Percentiles rank a stretch among this genome's conserved stretches.
Conservation (phyloP, 2,113 vertebrate species). For the Otolemur garnettii region DNA sequence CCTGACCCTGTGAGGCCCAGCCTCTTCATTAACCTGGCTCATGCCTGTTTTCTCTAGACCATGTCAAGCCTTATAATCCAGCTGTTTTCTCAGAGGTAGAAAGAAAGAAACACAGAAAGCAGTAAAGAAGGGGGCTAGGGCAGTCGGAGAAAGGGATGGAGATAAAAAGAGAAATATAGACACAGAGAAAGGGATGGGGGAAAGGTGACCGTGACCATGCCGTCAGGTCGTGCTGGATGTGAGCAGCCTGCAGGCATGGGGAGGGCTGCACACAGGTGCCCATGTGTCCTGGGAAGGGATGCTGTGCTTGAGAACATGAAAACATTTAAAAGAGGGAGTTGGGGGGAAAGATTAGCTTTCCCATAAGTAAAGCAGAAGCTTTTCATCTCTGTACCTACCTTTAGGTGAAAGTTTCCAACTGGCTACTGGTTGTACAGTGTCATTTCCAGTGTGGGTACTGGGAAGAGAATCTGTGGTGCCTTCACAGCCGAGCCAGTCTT, state of each 20-base stretch:
- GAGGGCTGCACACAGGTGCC: accelerated
- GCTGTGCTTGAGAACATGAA: too few species aligned
- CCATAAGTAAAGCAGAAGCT: neutral
- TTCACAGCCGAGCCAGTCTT: neutral
- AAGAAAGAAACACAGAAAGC: neutral
- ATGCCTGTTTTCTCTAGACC: neutral
- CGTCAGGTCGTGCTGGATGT: accelerated
- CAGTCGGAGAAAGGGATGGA: neutral
- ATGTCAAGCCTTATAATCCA: neutral
- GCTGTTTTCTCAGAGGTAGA: neutral
- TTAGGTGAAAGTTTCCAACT: neutral
- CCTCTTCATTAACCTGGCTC: neutral
- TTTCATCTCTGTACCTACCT: neutral
- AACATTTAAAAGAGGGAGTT: accelerated
- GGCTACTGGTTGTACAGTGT: neutral
- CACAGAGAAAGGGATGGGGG: neutral
- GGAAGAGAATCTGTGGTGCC: neutral
- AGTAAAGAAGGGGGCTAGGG: neutral
- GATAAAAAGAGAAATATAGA: neutral
- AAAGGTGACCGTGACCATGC: accelerated
- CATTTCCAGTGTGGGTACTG: neutral
- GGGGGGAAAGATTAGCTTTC: neutral
- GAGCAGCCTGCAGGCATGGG: accelerated
- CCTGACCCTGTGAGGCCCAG: neutral
- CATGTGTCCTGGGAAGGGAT: neutral